These are phyloP conservation scores for Cirrhinus mrigala DNA, from an alignment of 2,797 vertebrate genomes.

Conservation along the genomic window DNA sequence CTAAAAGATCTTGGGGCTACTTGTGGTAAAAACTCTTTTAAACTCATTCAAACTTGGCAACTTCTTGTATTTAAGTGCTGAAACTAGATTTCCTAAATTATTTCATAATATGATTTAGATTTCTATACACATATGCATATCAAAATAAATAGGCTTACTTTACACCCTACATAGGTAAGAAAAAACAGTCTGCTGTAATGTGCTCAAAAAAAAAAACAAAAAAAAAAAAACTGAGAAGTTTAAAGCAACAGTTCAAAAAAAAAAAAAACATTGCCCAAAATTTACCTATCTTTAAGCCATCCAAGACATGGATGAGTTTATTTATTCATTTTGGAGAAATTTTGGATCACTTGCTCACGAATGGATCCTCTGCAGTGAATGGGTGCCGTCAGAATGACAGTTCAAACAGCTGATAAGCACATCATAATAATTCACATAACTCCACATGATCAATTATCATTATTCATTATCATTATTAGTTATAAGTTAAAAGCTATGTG, in stretches of 20 bases:
- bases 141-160: too few relatives aligned
- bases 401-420: background rate
- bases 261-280: background rate
- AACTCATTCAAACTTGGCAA: background rate
- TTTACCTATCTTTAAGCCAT: background rate
- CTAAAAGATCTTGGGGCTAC: background rate
- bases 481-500: background rate
- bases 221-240: background rate
- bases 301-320: background rate
- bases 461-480: too few relatives aligned
- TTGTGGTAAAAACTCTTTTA: conserved; percentile 2
- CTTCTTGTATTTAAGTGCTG: background rate
- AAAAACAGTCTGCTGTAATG: background rate
- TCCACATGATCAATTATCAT: background rate
- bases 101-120: background rate
- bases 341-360: background rate
- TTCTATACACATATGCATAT: background rate
- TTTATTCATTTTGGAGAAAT: background rate
- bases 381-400: background rate
- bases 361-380: background rate
- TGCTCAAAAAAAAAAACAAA: background rate
- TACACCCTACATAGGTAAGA: too few relatives aligned
- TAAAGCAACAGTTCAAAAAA: background rate
- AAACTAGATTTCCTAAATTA: background rate
- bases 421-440: background rate